Evolutionary conservation across 92 coral and sea anemone genomes (phyloP), one percentile per base, ranked within the genome.

Genomic region (Zoanthus gigantus): DNA sequence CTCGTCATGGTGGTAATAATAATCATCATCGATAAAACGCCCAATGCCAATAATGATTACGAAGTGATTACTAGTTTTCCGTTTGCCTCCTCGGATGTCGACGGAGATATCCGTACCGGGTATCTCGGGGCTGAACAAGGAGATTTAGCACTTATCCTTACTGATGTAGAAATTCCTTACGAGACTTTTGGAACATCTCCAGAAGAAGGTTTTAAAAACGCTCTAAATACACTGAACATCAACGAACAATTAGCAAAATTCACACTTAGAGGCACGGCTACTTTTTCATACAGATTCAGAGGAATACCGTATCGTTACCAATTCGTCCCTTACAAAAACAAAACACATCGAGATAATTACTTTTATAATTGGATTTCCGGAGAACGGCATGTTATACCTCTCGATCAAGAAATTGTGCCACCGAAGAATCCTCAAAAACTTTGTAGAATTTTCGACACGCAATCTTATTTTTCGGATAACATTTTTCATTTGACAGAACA

Each of bases 1-100:
- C 14, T 68, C 73, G 44, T 68, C 73, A 68, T 68, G 73, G 73
- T 68, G 73, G 73, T 66, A 2, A 17, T 68, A 12, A 68, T 68
- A 2, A 68, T 68, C 14, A 12, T 68, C 14, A 68, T 68, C 73
- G 44, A 68, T n/a, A 68, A 68, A n/a, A 68, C 73, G 2, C 34
- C 73, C 14, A 68, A 68, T n/a, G 37, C 73, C 12, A 9, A 7
- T 32, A 18, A 68, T n/a, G 73, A 68, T n/a, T 18, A 68, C 9
- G 37, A 68, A 4, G 44, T 68, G 14, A 68, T 68, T 18, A 68
- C 73, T n/a, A 68, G 73, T 68, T 68, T 68, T n/a, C 73, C 42
- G 44, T 68, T 68, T 18, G 6, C 37, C 2, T 68, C 73, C 2
- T 68, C 73, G 2, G 73, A 68, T 6, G 11, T 68, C 1, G 14